Percentiles rank a stretch among this genome's conserved stretches.
Conservation (phyloP, 2,113 vertebrate genomes). For the Antigone vipio region DNA sequence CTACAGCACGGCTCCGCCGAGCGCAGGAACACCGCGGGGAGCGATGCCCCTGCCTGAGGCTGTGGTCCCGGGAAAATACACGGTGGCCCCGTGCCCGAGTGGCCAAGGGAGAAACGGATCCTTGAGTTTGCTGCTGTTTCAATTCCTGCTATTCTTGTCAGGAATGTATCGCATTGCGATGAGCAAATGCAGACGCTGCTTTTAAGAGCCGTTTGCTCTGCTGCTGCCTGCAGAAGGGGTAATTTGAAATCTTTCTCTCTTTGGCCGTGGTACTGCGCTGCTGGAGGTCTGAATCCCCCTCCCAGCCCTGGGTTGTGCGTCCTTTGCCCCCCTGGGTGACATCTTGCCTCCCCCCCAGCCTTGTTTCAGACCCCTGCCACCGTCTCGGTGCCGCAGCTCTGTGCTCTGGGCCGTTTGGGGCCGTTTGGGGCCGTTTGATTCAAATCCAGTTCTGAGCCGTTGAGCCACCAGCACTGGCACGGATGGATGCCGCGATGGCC, state of each 20-base stretch:
- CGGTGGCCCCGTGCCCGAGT: too few species aligned
- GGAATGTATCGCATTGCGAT: rapidly evolving
- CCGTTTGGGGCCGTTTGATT: neutral
- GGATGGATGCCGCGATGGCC: neutral
- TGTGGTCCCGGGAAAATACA: neutral
- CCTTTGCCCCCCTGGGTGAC: neutral
- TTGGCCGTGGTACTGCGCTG: neutral
- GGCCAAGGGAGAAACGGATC: neutral
- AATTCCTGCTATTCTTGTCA: rapidly evolving
- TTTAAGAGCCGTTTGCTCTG: neutral
- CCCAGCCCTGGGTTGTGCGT: neutral
- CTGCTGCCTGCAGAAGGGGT: neutral
- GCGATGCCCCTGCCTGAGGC: neutral
- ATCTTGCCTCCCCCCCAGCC: neutral
- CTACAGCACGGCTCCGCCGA: rapidly evolving
- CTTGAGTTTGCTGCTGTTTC: neutral
- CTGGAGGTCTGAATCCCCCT: neutral
- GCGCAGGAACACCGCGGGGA: neutral
- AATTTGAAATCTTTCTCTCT: neutral
- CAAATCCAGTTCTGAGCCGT: neutral
- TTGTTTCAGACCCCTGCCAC: neutral
- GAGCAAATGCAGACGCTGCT: neutral
- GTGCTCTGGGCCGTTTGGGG: neutral
- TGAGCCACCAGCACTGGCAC: neutral
- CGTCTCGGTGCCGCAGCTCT: neutral